A percentile compares a stretch with the other conserved stretches of the same genome.
phyloP scores from a whole-genome alignment of 2,888 invertebrate genomes.

The Calephelis perditalis region DNA sequence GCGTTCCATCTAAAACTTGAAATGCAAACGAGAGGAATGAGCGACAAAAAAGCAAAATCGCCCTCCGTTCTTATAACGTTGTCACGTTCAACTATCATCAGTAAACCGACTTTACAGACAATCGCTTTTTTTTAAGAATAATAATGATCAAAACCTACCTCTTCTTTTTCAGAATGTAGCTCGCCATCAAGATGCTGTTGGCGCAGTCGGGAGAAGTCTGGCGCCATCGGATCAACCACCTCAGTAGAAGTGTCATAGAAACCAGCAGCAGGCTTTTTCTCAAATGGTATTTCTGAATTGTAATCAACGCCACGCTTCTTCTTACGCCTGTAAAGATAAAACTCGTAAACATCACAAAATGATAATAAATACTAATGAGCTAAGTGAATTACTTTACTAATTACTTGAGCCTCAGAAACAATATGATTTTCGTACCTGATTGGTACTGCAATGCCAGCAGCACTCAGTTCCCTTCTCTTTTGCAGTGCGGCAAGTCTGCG shows the following conservation, averaged over 20 bases:
- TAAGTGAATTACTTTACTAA: not conserved
- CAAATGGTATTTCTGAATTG: conserved; percentile 98
- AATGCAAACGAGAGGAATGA: too few relatives aligned
- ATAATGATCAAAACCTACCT: conserved; percentile 65
- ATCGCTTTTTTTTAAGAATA: conserved; percentile 1
- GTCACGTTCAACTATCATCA: too few relatives aligned
- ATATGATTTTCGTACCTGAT: conserved; percentile 42
- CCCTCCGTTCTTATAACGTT: too few relatives aligned
- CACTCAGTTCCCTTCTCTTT: conserved; percentile 97
- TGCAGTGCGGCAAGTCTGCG: conserved; percentile 96
- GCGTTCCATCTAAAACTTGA: too few relatives aligned
- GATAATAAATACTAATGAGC: too few relatives aligned
- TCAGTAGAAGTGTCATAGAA: conserved; percentile 97
- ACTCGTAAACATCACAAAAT: not conserved
- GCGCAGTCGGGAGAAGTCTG: conserved; percentile 92
- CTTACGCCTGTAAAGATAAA: conserved; percentile 69
- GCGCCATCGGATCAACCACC: conserved; percentile 90
- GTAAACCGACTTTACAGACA: too few relatives aligned
- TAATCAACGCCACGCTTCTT: conserved; percentile 96
- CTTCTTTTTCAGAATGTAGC: conserved; percentile 92
- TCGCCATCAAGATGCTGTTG: conserved; percentile 97
- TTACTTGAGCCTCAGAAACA: conserved; percentile 16
- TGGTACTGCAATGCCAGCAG: conserved; percentile 91
- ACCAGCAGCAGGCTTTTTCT: conserved; percentile 93
- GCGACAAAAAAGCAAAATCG: too few relatives aligned